Evolutionary conservation across 2,797 vertebrate genomes (phyloP).

Genomic region (Euphonia xanthogaster): DNA sequence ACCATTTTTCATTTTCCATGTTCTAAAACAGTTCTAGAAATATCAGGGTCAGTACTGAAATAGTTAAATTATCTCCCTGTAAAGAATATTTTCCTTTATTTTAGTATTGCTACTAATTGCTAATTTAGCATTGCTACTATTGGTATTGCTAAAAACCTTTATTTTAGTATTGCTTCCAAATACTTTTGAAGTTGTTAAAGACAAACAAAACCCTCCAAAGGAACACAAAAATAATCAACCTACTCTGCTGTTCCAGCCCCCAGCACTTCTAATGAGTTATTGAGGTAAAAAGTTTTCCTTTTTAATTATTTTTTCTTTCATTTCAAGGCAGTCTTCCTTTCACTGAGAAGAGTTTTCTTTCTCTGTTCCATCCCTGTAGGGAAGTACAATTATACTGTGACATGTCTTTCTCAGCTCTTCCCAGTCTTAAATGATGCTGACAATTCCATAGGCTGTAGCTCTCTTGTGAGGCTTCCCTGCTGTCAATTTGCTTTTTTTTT

Average conservation of each 20-base stretch:
- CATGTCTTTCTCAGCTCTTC: background rate
- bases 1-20: background rate
- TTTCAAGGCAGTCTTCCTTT: background rate
- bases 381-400: background rate
- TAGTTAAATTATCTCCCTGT: background rate
- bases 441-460: background rate
- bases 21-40: background rate
- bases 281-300: background rate
- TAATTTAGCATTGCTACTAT: no score
- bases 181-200: background rate
- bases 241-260: background rate
- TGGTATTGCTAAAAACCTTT: background rate
- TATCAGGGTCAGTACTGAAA: background rate
- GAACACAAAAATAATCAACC: background rate
- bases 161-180: background rate
- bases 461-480: background rate
- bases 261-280: background rate
- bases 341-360: background rate
- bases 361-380: background rate
- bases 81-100: background rate
- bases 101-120: background rate
- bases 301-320: background rate
- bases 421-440: background rate
- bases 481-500: background rate
- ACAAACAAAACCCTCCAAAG: background rate